phyloP scores from a whole-genome alignment of 2,797 vertebrate genomes.

The Gadopsis bispinosus region DNA sequence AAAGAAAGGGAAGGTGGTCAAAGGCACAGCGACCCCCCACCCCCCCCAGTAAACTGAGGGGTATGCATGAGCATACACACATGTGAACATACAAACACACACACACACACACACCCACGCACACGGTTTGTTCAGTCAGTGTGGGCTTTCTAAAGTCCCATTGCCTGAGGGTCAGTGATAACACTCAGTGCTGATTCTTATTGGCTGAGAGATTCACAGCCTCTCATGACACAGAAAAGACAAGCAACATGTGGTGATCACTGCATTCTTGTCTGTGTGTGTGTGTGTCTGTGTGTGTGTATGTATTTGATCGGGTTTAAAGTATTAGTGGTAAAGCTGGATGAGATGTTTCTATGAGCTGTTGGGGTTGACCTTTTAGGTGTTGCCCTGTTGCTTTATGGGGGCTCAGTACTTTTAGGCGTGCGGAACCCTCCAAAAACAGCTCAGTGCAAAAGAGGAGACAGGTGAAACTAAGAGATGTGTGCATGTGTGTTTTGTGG shows the following conservation, averaged over 20 bases:
- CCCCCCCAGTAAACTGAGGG: constrained; percentile 27
- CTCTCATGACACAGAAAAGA: constrained; percentile 65
- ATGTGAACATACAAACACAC: constrained; percentile 10
- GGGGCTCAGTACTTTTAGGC: constrained; percentile 59
- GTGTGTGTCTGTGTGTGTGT: constrained; percentile 46
- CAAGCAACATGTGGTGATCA: constrained; percentile 61
- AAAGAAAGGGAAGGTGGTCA: constrained; percentile 59
- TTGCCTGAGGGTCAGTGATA: constrained; percentile 81
- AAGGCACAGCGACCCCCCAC: constrained; percentile 45
- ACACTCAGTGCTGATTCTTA: constrained; percentile 61
- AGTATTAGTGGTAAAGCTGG: constrained; percentile 75
- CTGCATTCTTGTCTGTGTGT: constrained; percentile 39
- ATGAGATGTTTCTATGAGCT: constrained; percentile 66
- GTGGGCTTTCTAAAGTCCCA: constrained; percentile 63
- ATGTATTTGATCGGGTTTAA: constrained; percentile 66
- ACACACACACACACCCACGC: constrained; percentile 8
- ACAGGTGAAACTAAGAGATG: constrained; percentile 33
- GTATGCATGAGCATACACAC: constrained; percentile 15
- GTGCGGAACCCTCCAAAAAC: constrained; percentile 50
- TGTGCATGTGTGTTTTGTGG: constrained; percentile 15
- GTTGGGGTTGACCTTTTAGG: constrained; percentile 75
- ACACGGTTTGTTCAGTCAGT: constrained; percentile 31
- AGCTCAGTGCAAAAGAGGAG: constrained; percentile 47
- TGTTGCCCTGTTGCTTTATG: constrained; percentile 58
- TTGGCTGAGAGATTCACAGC: constrained; percentile 61